These are phyloP conservation scores for Lymantria monacha DNA, from an alignment of 2,888 invertebrate species.

Conservation along the genomic window DNA sequence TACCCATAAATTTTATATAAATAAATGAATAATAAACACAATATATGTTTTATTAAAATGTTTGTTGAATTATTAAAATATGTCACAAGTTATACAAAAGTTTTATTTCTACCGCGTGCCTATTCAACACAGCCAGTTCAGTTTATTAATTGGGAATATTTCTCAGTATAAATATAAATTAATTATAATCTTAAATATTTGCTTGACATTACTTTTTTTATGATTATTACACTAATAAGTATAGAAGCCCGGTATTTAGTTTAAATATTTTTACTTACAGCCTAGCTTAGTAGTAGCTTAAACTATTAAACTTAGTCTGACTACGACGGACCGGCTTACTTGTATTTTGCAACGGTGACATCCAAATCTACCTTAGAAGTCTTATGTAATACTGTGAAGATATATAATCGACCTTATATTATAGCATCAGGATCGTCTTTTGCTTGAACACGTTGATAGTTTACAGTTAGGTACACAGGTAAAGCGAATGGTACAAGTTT, in stretches of 20 bases:
- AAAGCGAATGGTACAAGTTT: slow-evolving; percentile 10
- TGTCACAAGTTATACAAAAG: too few species aligned
- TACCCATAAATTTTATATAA: too few species aligned
- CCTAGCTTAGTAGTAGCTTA: slow-evolving; percentile 17
- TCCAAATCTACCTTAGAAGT: slow-evolving; percentile 29
- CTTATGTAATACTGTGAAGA: not conserved
- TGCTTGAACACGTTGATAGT: not conserved
- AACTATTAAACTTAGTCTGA: slow-evolving; percentile 32
- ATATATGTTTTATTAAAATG: too few species aligned
- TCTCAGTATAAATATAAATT: too few species aligned
- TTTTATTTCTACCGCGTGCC: too few species aligned
- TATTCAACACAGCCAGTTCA: too few species aligned
- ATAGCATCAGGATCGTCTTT: slow-evolving; percentile 6
- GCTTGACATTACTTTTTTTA: too few species aligned
- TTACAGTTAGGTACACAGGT: slow-evolving; percentile 23
- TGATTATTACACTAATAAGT: too few species aligned
- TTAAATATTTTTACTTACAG: slow-evolving; percentile 23
- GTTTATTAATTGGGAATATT: too few species aligned
- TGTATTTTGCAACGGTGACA: slow-evolving; percentile 32
- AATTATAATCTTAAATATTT: too few species aligned
- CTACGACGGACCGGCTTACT: slow-evolving; percentile 23
- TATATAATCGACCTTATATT: slow-evolving; percentile 3
- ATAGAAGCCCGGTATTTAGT: not conserved
- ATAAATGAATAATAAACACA: too few species aligned
- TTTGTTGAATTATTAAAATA: too few species aligned